These are phyloP conservation scores for Netelia inedita DNA, from an alignment of 2,888 invertebrate genomes.

Conservation along the genomic window DNA sequence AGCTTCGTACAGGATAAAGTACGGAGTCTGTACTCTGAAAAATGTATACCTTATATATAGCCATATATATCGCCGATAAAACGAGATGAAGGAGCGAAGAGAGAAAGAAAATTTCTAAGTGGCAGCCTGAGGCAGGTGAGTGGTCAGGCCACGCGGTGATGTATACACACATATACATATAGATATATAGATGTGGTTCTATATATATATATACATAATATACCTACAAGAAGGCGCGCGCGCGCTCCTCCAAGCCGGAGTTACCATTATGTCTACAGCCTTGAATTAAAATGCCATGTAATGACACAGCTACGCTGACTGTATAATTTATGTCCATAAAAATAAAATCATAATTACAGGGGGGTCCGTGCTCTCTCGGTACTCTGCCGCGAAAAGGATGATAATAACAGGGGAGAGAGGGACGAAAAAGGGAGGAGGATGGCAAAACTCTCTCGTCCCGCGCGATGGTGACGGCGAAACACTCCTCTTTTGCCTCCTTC, in stretches of 20 bases:
- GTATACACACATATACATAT: slow-evolving; percentile 10
- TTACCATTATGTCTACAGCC: slow-evolving; percentile 84
- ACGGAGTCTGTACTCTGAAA: slow-evolving; percentile 17
- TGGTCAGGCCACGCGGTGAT: slow-evolving; percentile 67
- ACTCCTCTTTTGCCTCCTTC: slow-evolving; percentile 58
- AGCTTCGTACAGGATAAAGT: slow-evolving; percentile 54
- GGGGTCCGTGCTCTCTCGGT: slow-evolving; percentile 67
- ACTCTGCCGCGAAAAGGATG: slow-evolving; percentile 81
- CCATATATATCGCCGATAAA: slow-evolving; percentile 38
- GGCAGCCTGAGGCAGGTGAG: slow-evolving; percentile 76
- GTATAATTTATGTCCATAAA: slow-evolving; percentile 85
- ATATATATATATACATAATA: not conserved
- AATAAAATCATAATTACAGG: slow-evolving; percentile 85
- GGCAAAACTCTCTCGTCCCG: slow-evolving; percentile 57
- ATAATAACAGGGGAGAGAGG: slow-evolving; percentile 79
- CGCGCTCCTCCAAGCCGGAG: slow-evolving; percentile 69
- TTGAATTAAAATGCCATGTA: slow-evolving; percentile 85
- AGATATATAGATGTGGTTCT: no score
- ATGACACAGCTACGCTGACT: slow-evolving; percentile 83
- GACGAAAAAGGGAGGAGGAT: slow-evolving; percentile 48
- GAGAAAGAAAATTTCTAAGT: slow-evolving; percentile 62
- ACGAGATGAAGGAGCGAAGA: slow-evolving; percentile 49
- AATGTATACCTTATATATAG: slow-evolving; percentile 22
- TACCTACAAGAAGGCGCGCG: slow-evolving; percentile 49
- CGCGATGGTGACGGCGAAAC: slow-evolving; percentile 18